Base-by-base conservation (phyloP, 2,888 invertebrate genomes). In the Chrysomela aeneicollis region DNA sequence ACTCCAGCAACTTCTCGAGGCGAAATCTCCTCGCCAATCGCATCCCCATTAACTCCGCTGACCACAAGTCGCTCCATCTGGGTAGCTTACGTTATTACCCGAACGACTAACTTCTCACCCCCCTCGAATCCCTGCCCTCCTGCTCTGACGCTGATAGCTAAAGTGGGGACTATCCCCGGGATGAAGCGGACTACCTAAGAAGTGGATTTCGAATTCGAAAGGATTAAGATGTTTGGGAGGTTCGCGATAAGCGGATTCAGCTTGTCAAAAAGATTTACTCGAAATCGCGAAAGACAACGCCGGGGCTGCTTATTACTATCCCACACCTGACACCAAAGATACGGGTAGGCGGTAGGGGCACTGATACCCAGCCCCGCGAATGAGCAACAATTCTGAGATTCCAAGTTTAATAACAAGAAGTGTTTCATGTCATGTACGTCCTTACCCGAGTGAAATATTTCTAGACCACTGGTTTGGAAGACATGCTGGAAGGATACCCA, bases 61-160 rank as follows among this genome's bases (percentile, higher is more conserved):
- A 66, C 65, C 65, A 58, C 65, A 54, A 66, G 54, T 63, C 46
- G 57, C 63, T 59, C 70, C 68, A 73, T 73, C 71, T 64, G 66
- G 71, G 71, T 71, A 63, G 74, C 71, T 73, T 71, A 71, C 66
- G 52, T 68, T 63, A 71, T 71, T 67, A 71, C 65, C 67, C 59
- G 53, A 52, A 55, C 54, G 57, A 66, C 54, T 66, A 69, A 67
- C 67, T 67, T 73, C 68, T 53, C 70, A 15, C 42, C 15, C 42
- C 42, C 57, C 65, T 59, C 71, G 78, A 78, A 77, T 77, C 77
- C 77, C 74, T 69, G 69, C 70, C 74, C 52, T 76, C 22, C 53
- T 61, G 71, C 79, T 80, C 72, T 74, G 74, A 76, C 74, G 77
- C 76, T 76, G 78, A 78, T 78, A 79, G 77, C 78, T 78, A 77